Base-by-base conservation (phyloP, 2,888 invertebrate species). In the Pachymerium ferrugineum region DNA sequence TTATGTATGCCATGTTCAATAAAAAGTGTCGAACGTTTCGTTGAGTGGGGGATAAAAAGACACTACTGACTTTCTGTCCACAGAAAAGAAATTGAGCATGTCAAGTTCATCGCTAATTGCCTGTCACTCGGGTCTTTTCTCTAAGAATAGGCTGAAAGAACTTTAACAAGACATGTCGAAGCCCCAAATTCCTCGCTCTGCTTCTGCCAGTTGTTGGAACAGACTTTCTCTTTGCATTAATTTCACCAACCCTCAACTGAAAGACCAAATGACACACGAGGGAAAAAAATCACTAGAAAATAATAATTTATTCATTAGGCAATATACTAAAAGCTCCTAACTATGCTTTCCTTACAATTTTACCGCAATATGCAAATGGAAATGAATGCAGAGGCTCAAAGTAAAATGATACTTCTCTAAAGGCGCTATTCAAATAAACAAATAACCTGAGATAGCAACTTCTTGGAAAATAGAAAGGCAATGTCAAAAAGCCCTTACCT, bases 401-500 rank as follows among this genome's bases (percentile, higher is more conserved):
- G n/a, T n/a, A n/a, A n/a, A n/a, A n/a, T n/a, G n/a, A n/a, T n/a
- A n/a, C n/a, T n/a, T n/a, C n/a, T n/a, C n/a, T n/a, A n/a, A n/a
- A n/a, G n/a, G n/a, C n/a, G n/a, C n/a, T n/a, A n/a, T 62, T 62
- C 62, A 62, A 62, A 62, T 28, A 25, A 62, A 62, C 62, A 62
- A 62, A n/a, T n/a, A n/a, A n/a, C n/a, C n/a, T n/a, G 25, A 62
- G 62, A 62, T 62, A 28, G 25, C 14, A n/a, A 62, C 62, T 62
- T 28, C 28, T 62, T 62, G 62, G n/a, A n/a, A n/a, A n/a, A n/a
- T n/a, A n/a, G n/a, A 25, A 62, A 28, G 62, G 25, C 28, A 62
- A 62, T 62, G 62, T 62, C 28, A 62, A 28, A 62, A 62, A 62
- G 62, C 70, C 30, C 73, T 76, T 74, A 79, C 78, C 78, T 73